Base-by-base conservation (phyloP, 2,888 invertebrate species). In the Conus canariensis region DNA sequence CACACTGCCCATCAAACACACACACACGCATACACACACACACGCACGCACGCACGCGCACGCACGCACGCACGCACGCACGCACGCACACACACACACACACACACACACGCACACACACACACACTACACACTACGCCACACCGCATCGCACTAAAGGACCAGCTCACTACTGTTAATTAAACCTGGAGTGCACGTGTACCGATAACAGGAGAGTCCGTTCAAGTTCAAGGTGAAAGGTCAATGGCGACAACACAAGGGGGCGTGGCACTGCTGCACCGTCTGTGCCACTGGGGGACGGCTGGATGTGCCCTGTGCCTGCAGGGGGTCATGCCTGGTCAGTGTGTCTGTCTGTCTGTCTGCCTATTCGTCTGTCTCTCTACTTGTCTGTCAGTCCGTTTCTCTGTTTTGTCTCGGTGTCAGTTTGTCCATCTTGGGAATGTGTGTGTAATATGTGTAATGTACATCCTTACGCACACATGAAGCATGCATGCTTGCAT, bases 181-280 rank as follows among this genome's bases (percentile, higher is more conserved):
- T 45, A 45, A 45, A 45, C 45, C 45, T 45, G 10, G 60, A 64
- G 60, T 64, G 60, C 60, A 64, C 16, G 60, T 64, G 60, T 64
- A 64, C 60, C 60, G 60, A 64, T 14, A 45, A 45, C 89, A 92
- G 92, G 92, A 90, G 60, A 91, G 90, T 30, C 92, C 92, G 14
- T 90, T 91, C 85, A 90, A 88, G 88, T 91, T 92, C 85, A 90
- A 85, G 16, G 92, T 92, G 88, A 92, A 92, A 80, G 22, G 88
- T 45, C 91, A 85, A 89, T 91, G 91, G 92, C 91, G 90, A 14
- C 83, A 87, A 25, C 92, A 92, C 88, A 67, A 58, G 10, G 92
- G 92, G 1, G 77, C 56, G 16, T 92, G 91, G 91, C 92, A 91
- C n/a, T 91, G 91, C 67, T 92, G 91, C 59, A 90, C 91, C n/a